Base-by-base conservation (phyloP, 1,140 invertebrate genomes). In the Pseudobourletiella spinata region DNA sequence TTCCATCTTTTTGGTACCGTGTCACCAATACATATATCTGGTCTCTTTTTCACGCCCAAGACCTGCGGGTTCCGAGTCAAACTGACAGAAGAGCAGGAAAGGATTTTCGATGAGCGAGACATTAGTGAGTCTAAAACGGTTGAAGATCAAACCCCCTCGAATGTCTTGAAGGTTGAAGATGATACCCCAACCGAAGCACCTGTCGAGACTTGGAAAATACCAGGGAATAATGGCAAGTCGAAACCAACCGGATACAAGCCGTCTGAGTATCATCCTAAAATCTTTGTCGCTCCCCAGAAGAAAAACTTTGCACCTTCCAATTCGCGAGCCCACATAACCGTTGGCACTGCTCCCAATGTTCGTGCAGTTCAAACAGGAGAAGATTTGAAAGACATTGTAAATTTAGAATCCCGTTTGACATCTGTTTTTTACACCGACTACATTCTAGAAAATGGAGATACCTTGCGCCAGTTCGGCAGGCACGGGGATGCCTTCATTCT, bases 251-350 rank as follows among this genome's bases (percentile, higher is more conserved):
- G 20, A 6, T 6, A 8, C 6, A 48, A 18, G 20, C 6, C 18
- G 18, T 48, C 44, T 8, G 44, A 48, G 11, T 48, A 48, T 48
- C 11, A 52, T 35, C 44, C 52, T 25, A 48, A 54, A 51, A 43
- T 61, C 15, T 3, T 8, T n/a, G 30, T 61, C n/a, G 30, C 35
- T 30, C 54, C 20, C 1, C 59, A 65, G 20, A 22, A 56, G 14
- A 42, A 54, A 32, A 57, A 62, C 52, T 66, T 66, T 15, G 29
- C 32, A 14, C 64, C 59, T 4, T 54, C 35, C 16, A 20, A 39
- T 6, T 63, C 67, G 1, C 42, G 67, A 54, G 67, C 67, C 26
- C 67, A 69, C 43, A 59, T 65, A 20, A 69, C 67, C 15, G 55
- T 69, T 18, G 67, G 67, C 0, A 57, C 50, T 20, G 58, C 60